Base-by-base conservation (phyloP, 2,888 invertebrate species). In the Pachycephus smyrnensis region DNA sequence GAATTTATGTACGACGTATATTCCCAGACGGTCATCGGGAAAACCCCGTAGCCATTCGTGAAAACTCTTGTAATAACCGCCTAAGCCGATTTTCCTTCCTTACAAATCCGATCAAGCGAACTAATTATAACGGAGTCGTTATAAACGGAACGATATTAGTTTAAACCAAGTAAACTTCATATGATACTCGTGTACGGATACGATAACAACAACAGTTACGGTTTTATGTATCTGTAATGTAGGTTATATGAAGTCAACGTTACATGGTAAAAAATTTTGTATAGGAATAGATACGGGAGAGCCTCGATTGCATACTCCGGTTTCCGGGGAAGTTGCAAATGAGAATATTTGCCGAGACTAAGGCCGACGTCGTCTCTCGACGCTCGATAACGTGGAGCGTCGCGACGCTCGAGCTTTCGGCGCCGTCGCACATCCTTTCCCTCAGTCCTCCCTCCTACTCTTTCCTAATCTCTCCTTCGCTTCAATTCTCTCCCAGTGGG, bases 381-480 rank as follows among this genome's bases (percentile, higher is more conserved):
- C 88, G 89, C 86, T 89, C 89, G 86, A 89, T 89, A 89, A 88
- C 87, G 81, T 84, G 84, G 82, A 84, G 84, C 85, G 80, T 40
- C 77, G 76, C 76, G 79, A 79, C 82, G 69, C 79, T 77, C 30
- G 68, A 37, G 68, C 30, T 85, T 86, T 84, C 85, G 84, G 87
- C 86, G 85, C 86, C 88, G 89, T 85, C 88, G 88, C 87, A 82
- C 82, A 79, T 83, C 55, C 75, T 37, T 68, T 40, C 12, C 75
- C 31, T 68, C 75, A 11, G 32, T 55, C 36, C 75, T 55, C 23
- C 55, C 55, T 55, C 11, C 30, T 12, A 11, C 75, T 55, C 55
- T 15, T 23, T 55, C 23, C 30, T 12, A 11, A 30, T 36, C 30
- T n/a, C 36, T 74, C 74, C 23, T 36, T 12, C 35, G 74, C 11